Evolutionary conservation across 1,140 invertebrate species (phyloP), one percentile per base, ranked within the genome.

Genomic region (Campoletis sonorensis): DNA sequence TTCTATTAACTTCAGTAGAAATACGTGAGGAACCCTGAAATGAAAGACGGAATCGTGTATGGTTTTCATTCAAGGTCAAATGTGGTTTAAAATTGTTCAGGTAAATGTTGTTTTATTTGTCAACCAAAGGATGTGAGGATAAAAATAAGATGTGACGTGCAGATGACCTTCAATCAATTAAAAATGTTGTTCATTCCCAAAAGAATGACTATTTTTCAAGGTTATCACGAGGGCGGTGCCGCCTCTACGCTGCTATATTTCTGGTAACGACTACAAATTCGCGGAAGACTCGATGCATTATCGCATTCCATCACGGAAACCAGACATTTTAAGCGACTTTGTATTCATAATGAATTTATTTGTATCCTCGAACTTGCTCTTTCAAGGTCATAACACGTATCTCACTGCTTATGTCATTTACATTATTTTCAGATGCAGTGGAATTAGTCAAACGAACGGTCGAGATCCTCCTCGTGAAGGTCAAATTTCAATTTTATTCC

Each of bases 11-110:
- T 78, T 85, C 86, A 91, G 76, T 90, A 90, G 84, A 88, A 91
- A 82, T 87, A 91, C 18, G 88, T 85, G 80, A 86, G 87, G 81
- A 87, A 89, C 77, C 84, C 90, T 90, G 88, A 71, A 90, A 90
- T 11, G 40, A 64, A 49, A 64, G 8, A 64, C n/a, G n/a, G 16
- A 71, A 0, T 16, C 54, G 18, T 54, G 11, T 75, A 45, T 51
- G 21, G 54, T 23, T 51, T 75, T 21, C 3, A n/a, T 49, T 72
- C 79, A 72, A 80, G 79, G 79, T 80, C 70, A 80, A 33, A 58
- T 23, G 30, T 23, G 13, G 27, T 49, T 13, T 61, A n/a, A 58
- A 68, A 61, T n/a, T n/a, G 27, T 30, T 40, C 18, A 18, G 4
- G 58, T 61, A 61, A 4, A 1, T 61, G 21, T 61, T 61, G 40